A percentile compares a stretch with the other conserved stretches of the same genome.
phyloP scores from a whole-genome alignment of 2,888 invertebrate genomes.

The Lymantria monacha region DNA sequence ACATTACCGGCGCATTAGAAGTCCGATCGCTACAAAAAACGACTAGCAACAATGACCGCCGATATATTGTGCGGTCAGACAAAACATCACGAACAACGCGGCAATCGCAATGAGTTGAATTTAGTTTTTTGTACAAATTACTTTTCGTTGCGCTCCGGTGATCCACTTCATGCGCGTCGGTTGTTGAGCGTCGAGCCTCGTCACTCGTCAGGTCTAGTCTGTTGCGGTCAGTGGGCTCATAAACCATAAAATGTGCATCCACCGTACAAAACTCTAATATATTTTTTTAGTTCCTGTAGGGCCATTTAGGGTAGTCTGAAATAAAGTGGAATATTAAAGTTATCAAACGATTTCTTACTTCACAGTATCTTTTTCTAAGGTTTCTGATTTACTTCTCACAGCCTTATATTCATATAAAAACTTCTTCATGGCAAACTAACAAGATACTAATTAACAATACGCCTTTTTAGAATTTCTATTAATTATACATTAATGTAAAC shows the following conservation, averaged over 20 bases:
- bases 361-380: slow-evolving; percentile 48
- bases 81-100: slow-evolving; percentile 78
- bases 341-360: slow-evolving; percentile 45
- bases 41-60: slow-evolving; percentile 75
- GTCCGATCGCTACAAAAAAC: slow-evolving; percentile 66
- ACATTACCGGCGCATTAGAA: slow-evolving; percentile 73
- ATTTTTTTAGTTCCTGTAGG: slow-evolving; percentile 8
- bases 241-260: slow-evolving; percentile 35
- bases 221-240: slow-evolving; percentile 44
- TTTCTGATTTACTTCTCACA: slow-evolving; percentile 51
- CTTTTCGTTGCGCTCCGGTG: slow-evolving; percentile 80
- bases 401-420: slow-evolving; percentile 70
- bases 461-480: background rate
- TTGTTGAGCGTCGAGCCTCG: slow-evolving; percentile 50
- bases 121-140: slow-evolving; percentile 80
- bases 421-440: slow-evolving; percentile 57
- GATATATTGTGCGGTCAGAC: slow-evolving; percentile 80
- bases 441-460: background rate
- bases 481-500: background rate
- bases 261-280: slow-evolving; percentile 26
- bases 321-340: slow-evolving; percentile 8
- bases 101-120: slow-evolving; percentile 79
- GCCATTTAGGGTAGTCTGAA: slow-evolving; percentile 38
- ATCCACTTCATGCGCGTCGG: slow-evolving; percentile 66
- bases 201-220: slow-evolving; percentile 38